A percentile compares a stretch with the other conserved stretches of the same genome.
Evolutionary conservation across 2,888 invertebrate species (phyloP).

Genomic region (Drepana falcataria): DNA sequence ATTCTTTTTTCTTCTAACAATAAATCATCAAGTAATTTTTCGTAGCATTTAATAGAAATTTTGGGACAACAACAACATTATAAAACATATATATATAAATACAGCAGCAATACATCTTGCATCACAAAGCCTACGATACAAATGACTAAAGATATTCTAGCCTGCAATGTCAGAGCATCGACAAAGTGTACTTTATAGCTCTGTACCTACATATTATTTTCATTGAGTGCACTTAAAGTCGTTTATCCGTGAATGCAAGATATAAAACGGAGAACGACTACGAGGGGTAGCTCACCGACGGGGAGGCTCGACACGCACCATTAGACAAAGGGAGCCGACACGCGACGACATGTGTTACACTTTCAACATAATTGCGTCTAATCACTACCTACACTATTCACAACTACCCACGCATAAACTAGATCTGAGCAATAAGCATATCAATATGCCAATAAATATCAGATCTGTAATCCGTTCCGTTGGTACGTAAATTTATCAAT

Average conservation of each 20-base stretch:
- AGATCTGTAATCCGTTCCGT: conserved; percentile 8
- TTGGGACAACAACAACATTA: too few species aligned
- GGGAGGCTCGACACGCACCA: conserved; percentile 56
- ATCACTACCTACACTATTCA: conserved; percentile 34
- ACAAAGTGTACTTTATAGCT: neutral
- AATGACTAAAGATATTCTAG: neutral
- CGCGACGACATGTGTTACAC: conserved; percentile 71
- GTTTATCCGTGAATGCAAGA: conserved; percentile 29
- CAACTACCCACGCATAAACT: conserved; percentile 9
- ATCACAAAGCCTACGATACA: neutral
- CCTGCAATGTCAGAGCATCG: neutral
- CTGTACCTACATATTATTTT: conserved; percentile 33
- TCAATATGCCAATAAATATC: conserved; percentile 5
- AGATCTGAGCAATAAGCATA: conserved; percentile 3
- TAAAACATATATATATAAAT: too few species aligned
- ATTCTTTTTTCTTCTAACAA: too few species aligned
- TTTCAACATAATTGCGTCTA: conserved; percentile 72
- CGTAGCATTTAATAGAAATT: too few species aligned
- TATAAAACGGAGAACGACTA: conserved; percentile 43
- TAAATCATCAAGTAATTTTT: too few species aligned
- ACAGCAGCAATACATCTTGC: neutral
- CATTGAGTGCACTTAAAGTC: conserved; percentile 29
- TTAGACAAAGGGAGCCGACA: conserved; percentile 62
- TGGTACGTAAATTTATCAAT: conserved; percentile 9
- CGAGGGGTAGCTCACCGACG: conserved; percentile 52